Percentiles rank a stretch among this genome's conserved stretches.
phyloP scores from a whole-genome alignment of 2,113 vertebrate species.

The Xenopus tropicalis region DNA sequence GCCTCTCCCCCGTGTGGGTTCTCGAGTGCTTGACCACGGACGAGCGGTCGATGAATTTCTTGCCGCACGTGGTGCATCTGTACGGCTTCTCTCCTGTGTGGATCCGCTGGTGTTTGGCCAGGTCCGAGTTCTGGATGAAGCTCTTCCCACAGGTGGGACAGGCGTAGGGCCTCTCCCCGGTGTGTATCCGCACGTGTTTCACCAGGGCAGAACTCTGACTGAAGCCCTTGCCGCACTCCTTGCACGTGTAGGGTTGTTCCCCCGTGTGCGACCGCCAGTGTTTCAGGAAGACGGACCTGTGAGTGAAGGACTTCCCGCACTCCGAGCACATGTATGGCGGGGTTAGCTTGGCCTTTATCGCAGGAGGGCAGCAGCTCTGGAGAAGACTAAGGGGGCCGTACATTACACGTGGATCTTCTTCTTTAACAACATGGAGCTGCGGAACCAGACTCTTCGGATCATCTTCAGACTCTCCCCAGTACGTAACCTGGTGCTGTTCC shows the following conservation, averaged over 20 bases:
- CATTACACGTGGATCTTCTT: not conserved
- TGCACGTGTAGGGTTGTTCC: slow-evolving; percentile 50
- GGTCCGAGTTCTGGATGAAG: not conserved
- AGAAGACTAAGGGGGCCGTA: not conserved
- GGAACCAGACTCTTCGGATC: slow-evolving; percentile 17
- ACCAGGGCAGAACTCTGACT: slow-evolving; percentile 48
- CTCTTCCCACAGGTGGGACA: not conserved
- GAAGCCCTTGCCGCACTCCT: slow-evolving; percentile 55
- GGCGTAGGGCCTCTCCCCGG: not conserved
- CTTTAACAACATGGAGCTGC: slow-evolving; percentile 15
- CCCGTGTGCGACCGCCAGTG: not conserved
- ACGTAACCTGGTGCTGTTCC: slow-evolving; percentile 6
- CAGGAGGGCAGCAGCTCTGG: not conserved
- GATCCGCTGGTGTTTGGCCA: slow-evolving; percentile 22
- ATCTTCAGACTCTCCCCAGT: slow-evolving; percentile 18
- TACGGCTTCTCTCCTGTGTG: slow-evolving; percentile 15
- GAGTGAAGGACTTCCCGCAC: not conserved
- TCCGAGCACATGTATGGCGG: not conserved
- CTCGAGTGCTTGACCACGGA: slow-evolving; percentile 2
- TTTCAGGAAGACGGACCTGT: not conserved
- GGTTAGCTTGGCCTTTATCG: not conserved
- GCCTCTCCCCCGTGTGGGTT: not conserved
- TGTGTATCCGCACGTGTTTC: slow-evolving; percentile 48
- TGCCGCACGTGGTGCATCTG: slow-evolving; percentile 7
- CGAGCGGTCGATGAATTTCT: slow-evolving; percentile 2